Base-by-base conservation (phyloP, 2,113 vertebrate genomes). In the Syngnathoides biaculeatus region DNA sequence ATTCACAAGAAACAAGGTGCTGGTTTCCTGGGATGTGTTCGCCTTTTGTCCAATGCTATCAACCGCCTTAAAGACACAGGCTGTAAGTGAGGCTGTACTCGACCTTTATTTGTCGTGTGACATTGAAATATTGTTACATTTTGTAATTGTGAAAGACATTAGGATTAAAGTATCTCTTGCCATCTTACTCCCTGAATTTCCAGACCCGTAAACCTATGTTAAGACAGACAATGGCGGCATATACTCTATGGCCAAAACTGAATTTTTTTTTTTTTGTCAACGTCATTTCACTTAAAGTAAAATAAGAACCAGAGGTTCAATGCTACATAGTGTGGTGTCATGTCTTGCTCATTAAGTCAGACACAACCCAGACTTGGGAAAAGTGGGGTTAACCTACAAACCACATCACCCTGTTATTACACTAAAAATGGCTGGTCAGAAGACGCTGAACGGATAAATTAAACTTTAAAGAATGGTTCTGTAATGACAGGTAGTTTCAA, bases 1-100 rank as follows among this genome's bases (percentile, higher is more conserved):
- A 98, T 99, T 70, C 97, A 98, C 89, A 99, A 99, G 93, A 99
- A 99, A 84, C 97, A 99, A 88, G 97, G 97, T 62, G 97, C 97
- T 24, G 97, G 97, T 13, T 99, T 98, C 92, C 93, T 99, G 81
- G 97, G 97, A 79, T 99, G 97, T 77, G 95, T 99, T 66, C 95
- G 97, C 59, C 97, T 99, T 81, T 94, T 99, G 75, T 99, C 96
- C 79, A 98, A 98, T 0, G 94, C 95, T 39, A 99, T 99, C 92
- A 98, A 95, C 86, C 95, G 96, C 87, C 95, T 99, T 82, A 99
- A 98, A 93, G 97, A 99, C 93, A 99, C 97, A 71, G 97, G 97
- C 87, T 99, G 97, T 99, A 89, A 96, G 96, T 95, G 59, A 19
- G n/a, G n/a, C n/a, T n/a, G n/a, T 3, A 10, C 20, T 43, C 10